Evolutionary conservation across 1,140 invertebrate genomes (phyloP), one percentile per base, ranked within the genome.

Genomic region (Aphelenchoides avenae): DNA sequence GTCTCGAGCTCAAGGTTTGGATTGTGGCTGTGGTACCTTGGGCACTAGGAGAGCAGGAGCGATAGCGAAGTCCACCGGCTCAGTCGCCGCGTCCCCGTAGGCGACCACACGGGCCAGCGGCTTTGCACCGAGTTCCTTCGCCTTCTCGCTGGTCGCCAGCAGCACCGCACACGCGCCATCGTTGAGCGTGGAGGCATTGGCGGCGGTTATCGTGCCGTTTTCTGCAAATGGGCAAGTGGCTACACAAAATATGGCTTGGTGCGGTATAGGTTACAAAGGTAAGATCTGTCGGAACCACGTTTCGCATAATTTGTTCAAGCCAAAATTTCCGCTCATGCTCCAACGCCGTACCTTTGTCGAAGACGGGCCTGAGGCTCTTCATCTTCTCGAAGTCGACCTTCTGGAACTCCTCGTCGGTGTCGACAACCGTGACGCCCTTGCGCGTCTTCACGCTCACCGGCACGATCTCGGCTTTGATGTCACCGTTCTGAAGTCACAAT

Each of bases 61-160:
- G 75, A 94, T 88, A 0, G 93, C 88, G 77, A 99, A 99, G 79
- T 99, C 94, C 71, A 96, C 89, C 0, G 95, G 94, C 71, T 92
- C 89, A 54, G 87, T 89, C n/a, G 57, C 57, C 36, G 91, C 91
- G 84, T 99, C 95, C 66, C 88, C 86, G 82, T 89, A 98, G 48
- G 77, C 79, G 77, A 75, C 33, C 66, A 74, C 62, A 22, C 52
- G 49, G 2, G 92, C 95, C 41, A 98, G 78, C 2, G 93, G 92
- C 74, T 87, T 92, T 0, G 86, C 79, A 60, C 86, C 86, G 6
- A 89, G 77, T 78, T 83, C 84, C 52, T 87, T 79, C 0, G 88
- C 88, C 31, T 85, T 85, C 40, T 86, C 82, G 34, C 82, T 81
- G 43, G 86, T 89, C 80, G 89, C 88, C 29, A 99, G 77, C 24